Base-by-base conservation (phyloP, 2,888 invertebrate species). In the Chrysopilus asiliformis region DNA sequence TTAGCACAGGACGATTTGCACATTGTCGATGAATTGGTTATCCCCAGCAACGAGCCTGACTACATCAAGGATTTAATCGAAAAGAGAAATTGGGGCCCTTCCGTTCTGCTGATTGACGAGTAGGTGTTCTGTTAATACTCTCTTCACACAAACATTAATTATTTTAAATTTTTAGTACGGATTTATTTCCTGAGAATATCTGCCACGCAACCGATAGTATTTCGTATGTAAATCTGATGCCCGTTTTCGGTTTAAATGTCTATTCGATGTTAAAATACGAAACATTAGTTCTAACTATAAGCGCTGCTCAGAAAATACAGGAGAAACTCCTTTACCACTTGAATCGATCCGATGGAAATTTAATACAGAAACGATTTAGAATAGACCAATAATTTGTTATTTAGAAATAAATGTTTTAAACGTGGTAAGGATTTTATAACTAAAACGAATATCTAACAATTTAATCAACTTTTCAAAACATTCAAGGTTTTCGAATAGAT, bases 241-340 rank as follows among this genome's bases (percentile, higher is more conserved):
- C 98, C 8, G 79, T 79, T 1, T 97, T 93, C 66, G 89, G 90
- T 52, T 68, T 98, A 12, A 98, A 98, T 68, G 91, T 94, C 1
- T 84, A 82, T 65, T 93, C 94, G 22, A 93, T 98, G 86, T 58
- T 98, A 43, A 98, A 98, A 65, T 87, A 97, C 61, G 83, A 89
- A 43, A 95, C 94, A 0, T 64, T 98, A 8, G 79, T 97, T 4
- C 58, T 97, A 3, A 93, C 94, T 0, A 65, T 79, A 45, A 71
- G 75, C 29, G 94, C 95, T 1, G 76, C 86, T 2, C 80, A 90
- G 51, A 72, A 71, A 53, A 75, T 97, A 44, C 90, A 95, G 64
- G 75, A 82, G 33, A 78, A 74, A 53, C 55, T 90, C 43, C 56
- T 90, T 10, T 71, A 64, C 39, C 75, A 80, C 45, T 60, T 86